Evolutionary conservation across 1,140 invertebrate species (phyloP).

Genomic region (Formica selysi): DNA sequence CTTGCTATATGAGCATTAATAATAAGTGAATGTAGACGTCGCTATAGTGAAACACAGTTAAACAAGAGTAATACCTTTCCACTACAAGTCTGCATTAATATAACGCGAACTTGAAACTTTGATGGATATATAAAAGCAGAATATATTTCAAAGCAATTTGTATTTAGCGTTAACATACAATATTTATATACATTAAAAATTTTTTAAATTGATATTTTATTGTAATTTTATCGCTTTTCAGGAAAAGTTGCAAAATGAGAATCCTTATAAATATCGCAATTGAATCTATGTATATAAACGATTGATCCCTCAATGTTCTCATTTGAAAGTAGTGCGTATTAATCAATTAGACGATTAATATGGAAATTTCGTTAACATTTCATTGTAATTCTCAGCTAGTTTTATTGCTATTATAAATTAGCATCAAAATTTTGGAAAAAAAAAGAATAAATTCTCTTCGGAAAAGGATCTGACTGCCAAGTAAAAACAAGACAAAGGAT

Average conservation of each 20-base stretch:
- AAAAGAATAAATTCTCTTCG: neutral
- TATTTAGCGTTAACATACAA: neutral
- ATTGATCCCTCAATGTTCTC: neutral
- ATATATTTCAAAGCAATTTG: neutral
- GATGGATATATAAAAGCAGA: conserved; percentile 8
- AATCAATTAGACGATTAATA: neutral
- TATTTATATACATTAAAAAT: neutral
- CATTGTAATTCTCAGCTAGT: neutral
- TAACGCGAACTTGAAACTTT: conserved; percentile 13
- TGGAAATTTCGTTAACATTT: neutral
- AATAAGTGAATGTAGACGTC: neutral
- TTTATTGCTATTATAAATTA: conserved; percentile 19
- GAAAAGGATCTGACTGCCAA: neutral
- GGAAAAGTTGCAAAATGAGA: neutral
- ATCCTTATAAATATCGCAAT: neutral
- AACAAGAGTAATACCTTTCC: conserved; percentile 36
- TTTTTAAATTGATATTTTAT: neutral
- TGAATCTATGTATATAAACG: neutral
- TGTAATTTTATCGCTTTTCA: neutral
- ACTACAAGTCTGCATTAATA: conserved; percentile 14
- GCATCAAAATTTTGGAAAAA: neutral
- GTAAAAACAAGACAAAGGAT: conserved; percentile 22
- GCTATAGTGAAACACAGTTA: conserved; percentile 22
- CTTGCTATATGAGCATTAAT: conserved; percentile 32
- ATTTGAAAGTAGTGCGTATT: neutral